Conservation (phyloP, 37 sponge, comb jelly and placozoan species). For the Amphimedon queenslandica region DNA sequence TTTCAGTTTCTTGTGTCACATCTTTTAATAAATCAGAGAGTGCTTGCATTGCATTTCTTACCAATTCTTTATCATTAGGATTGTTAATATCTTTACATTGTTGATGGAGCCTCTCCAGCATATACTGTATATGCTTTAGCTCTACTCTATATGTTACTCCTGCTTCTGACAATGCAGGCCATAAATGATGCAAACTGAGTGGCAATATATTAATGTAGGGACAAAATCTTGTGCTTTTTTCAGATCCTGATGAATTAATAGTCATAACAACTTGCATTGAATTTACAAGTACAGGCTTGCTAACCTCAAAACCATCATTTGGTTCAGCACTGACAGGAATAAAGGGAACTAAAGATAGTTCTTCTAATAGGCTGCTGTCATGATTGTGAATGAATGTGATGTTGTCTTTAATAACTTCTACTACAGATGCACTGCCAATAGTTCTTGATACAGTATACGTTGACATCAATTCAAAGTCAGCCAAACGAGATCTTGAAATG, state of each 20-base stretch:
- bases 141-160: neutral
- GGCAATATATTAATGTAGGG: neutral
- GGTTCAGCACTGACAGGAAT: constrained; percentile 29
- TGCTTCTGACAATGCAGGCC: constrained; percentile 1
- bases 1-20: too few species aligned
- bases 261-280: constrained; percentile 23
- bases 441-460: too few species aligned
- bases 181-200: neutral
- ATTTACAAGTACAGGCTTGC: constrained; percentile 28
- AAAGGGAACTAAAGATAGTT: constrained; percentile 8
- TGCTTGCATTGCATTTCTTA: too few species aligned
- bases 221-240: neutral
- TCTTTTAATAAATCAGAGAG: too few species aligned
- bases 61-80: too few species aligned
- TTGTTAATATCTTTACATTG: too few species aligned
- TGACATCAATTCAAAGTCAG: neutral
- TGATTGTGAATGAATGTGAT: constrained; percentile 7
- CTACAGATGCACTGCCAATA: neutral
- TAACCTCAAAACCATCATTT: neutral
- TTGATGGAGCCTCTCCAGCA: constrained; percentile 12
- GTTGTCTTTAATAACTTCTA: constrained; percentile 6
- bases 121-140: constrained; percentile 15
- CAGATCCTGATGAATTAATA: neutral
- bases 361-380: neutral
- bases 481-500: neutral